phyloP scores from a whole-genome alignment of 2,888 invertebrate species.

The Scotopteryx bipunctaria region DNA sequence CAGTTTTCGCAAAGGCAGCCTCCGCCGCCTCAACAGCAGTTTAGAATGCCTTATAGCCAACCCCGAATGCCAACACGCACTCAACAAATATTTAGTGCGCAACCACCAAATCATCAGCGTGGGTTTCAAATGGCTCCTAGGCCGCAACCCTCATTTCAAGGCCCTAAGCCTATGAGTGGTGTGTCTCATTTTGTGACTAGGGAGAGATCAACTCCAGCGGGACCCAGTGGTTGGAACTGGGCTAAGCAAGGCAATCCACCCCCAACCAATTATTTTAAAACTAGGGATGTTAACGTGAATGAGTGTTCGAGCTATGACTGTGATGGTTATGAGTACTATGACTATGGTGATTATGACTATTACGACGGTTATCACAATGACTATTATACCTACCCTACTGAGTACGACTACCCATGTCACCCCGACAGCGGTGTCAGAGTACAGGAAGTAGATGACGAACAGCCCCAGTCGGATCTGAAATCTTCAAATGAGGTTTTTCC shows the following conservation, averaged over 20 bases:
- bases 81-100: background rate
- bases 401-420: no score
- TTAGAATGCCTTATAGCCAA: background rate
- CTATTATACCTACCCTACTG: no score
- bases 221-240: background rate
- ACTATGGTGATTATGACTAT: no score
- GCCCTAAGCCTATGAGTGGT: background rate
- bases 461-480: background rate
- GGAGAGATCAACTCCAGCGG: background rate
- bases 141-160: background rate
- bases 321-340: no score
- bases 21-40: background rate
- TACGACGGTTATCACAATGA: no score
- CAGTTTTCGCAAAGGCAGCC: background rate
- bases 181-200: background rate
- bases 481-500: conserved; percentile 33
- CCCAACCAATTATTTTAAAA: background rate
- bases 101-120: background rate
- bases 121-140: background rate
- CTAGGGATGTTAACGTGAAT: background rate
- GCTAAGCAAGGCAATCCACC: background rate
- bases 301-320: no score
- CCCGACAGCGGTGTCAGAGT: no score
- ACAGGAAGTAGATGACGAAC: no score
- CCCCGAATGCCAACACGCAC: background rate